Base-by-base conservation (phyloP, 2,113 vertebrate genomes). In the Argyrosomus japonicus region DNA sequence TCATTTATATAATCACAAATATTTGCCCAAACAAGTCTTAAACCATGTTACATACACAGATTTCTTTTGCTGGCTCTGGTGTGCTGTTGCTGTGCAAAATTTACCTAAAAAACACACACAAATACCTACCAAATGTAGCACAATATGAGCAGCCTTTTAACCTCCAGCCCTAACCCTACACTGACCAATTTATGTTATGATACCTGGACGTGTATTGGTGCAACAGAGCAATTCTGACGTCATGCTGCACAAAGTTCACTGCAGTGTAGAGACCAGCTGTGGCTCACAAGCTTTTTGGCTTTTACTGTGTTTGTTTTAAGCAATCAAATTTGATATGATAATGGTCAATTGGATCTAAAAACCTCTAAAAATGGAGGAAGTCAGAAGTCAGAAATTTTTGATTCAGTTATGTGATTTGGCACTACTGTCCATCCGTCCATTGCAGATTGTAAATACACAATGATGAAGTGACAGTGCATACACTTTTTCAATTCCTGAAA, bases 1-100 rank as follows among this genome's bases (percentile, higher is more conserved):
- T 73, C 57, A 68, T 81, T 68, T 69, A 47, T 83, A 63, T 65
- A 48, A 57, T 50, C 43, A 77, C 27, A 79, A 63, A 80, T 73
- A 80, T 68, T 76, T 70, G 27, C 19, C 54, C 40, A 57, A 54
- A 58, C 68, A 68, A 80, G 67, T 50, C 63, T 40, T 43, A 64
- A 73, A 74, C 63, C 54, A 43, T 75, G 62, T 21, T 68, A 32
- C 48, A 68, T 58, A 4, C 76, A 53, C 68, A 29, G 10, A 54
- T 79, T 60, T 63, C 11, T 73, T 61, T 17, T 21, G 27, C 25
- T 70, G 51, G 29, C 51, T 79, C 29, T 27, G 5, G 3, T 62
- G 9, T 81, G 14, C 0, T 60, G 2, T 71, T 2, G 53, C 32
- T 13, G 11, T 63, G 36, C 10, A 64, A 19, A 68, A 61, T 74